These are phyloP conservation scores for Drosophila nigricruria DNA, from an alignment of 2,888 invertebrate species.

Conservation along the genomic window DNA sequence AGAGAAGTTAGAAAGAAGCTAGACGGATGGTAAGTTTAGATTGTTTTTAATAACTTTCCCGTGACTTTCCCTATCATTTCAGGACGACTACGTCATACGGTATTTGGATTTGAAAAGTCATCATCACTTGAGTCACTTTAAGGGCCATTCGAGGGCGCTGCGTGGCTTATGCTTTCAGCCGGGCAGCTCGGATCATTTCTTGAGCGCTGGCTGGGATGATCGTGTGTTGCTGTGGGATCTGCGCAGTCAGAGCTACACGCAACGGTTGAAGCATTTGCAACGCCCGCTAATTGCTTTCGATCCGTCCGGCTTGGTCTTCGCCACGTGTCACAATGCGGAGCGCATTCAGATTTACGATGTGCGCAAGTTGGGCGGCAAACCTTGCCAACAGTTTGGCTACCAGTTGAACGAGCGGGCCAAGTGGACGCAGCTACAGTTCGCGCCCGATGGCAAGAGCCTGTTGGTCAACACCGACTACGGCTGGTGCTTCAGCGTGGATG, in stretches of 20 bases:
- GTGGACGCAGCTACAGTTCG: constrained; percentile 61
- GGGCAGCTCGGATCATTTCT: constrained; percentile 29
- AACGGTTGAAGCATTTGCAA: constrained; percentile 11
- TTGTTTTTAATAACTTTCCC: background rate
- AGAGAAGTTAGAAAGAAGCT: background rate
- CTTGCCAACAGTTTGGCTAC: constrained; percentile 41
- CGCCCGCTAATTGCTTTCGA: constrained; percentile 47
- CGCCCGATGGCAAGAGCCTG: constrained; percentile 53
- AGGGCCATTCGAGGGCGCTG: constrained; percentile 27
- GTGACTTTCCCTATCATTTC: background rate
- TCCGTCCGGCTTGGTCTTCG: constrained; percentile 50
- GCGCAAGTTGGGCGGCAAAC: constrained; percentile 37
- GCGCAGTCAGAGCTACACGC: constrained; percentile 13
- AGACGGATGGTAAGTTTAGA: too few relatives aligned
- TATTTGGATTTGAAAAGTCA: constrained; percentile 42
- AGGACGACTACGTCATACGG: constrained; percentile 42
- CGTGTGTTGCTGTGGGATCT: constrained; percentile 56
- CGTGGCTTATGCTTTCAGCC: constrained; percentile 40
- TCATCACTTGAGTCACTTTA: constrained; percentile 25
- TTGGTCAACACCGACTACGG: constrained; percentile 48
- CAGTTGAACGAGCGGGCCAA: constrained; percentile 14
- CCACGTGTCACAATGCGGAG: constrained; percentile 24
- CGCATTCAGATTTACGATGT: constrained; percentile 52
- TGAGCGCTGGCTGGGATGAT: constrained; percentile 51
- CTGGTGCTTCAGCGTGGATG: constrained; percentile 53